A percentile compares a stretch with the other conserved stretches of the same genome.
Conservation (phyloP, 2,113 vertebrate species). For the Variabilichromis moorii region DNA sequence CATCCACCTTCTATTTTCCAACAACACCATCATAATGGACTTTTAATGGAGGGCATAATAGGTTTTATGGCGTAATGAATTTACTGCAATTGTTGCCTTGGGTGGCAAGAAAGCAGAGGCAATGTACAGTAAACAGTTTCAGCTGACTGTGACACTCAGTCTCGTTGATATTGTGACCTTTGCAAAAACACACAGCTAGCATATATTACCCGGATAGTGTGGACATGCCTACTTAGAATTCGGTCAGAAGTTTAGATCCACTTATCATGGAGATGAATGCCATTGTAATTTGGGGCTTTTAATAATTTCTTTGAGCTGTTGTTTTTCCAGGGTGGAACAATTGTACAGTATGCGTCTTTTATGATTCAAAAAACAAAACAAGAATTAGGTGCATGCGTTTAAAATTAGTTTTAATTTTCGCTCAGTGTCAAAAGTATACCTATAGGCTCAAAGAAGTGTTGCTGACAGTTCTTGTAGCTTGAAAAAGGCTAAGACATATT, state of each 20-base stretch:
- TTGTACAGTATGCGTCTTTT: neutral
- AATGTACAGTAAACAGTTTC: constrained; percentile 5
- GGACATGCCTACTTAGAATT: neutral
- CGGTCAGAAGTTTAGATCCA: neutral
- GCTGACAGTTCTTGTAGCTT: neutral
- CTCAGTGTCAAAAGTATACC: neutral
- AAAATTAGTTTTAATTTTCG: neutral
- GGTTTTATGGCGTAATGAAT: constrained; percentile 57
- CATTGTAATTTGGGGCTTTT: neutral
- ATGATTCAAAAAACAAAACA: neutral
- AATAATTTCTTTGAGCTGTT: neutral
- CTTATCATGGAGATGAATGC: neutral
- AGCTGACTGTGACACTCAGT: neutral
- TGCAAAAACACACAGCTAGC: neutral
- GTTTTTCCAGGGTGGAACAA: neutral
- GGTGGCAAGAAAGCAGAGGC: constrained; percentile 30
- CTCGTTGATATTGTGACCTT: neutral
- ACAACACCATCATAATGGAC: constrained; percentile 56
- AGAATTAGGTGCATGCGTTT: neutral
- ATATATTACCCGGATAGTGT: neutral
- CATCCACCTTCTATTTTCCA: constrained; percentile 39
- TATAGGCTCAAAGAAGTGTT: neutral
- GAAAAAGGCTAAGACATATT: neutral
- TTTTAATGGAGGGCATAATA: constrained; percentile 57
- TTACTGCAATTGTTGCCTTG: constrained; percentile 49